These are phyloP conservation scores for Kryptolebias ocellatus DNA, from an alignment of 2,797 vertebrate genomes.

Conservation along the genomic window DNA sequence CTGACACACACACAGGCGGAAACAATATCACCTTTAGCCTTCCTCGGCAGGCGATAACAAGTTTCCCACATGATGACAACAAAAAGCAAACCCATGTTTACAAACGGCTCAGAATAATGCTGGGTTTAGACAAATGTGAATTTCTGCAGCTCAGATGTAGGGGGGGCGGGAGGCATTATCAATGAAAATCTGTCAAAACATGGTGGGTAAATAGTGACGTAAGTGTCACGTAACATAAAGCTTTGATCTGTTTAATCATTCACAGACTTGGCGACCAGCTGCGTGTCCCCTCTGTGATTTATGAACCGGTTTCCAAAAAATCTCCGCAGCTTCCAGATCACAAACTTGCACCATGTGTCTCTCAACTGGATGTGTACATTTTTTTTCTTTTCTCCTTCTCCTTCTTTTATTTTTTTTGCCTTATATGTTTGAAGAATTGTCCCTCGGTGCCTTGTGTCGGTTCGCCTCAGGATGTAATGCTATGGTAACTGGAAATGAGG, in stretches of 20 bases:
- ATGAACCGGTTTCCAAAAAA: not conserved
- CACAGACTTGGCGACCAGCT: slow-evolving; percentile 2
- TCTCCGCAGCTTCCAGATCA: not conserved
- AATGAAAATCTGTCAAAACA: not conserved
- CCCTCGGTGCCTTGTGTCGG: slow-evolving; percentile 63
- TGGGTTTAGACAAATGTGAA: not conserved
- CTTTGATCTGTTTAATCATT: slow-evolving; percentile 32
- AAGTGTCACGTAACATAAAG: not conserved
- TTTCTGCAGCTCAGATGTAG: not conserved
- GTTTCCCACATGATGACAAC: not conserved
- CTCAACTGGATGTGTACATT: not conserved
- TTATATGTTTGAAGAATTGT: slow-evolving; percentile 16
- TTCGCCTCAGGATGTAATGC: slow-evolving; percentile 64
- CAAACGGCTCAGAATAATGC: not conserved
- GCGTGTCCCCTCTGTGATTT: not conserved
- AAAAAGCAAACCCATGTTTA: not conserved
- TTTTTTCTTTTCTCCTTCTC: too few species aligned
- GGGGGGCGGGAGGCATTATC: too few species aligned
- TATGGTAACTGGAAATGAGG: slow-evolving; percentile 80
- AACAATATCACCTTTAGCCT: not conserved
- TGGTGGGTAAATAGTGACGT: not conserved
- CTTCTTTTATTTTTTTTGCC: not conserved
- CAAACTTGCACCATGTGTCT: not conserved
- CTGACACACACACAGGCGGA: too few species aligned
- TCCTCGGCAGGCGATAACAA: not conserved